Evolutionary conservation across 92 coral and sea anemone species (phyloP).

Genomic region (Phymanthus crucifer): DNA sequence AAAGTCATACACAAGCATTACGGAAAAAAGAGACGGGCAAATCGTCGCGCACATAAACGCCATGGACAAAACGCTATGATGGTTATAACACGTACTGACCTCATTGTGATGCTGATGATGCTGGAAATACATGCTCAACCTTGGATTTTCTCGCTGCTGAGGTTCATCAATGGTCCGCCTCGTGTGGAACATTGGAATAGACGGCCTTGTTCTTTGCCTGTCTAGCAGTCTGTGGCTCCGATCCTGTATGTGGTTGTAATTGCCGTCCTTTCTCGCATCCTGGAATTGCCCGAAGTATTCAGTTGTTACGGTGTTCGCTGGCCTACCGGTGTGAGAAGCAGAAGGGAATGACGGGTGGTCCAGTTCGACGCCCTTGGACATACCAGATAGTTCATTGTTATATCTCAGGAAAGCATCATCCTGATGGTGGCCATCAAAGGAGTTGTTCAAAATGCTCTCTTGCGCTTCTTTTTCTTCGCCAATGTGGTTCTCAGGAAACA

Average conservation of each 20-base stretch:
- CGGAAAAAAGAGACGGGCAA: too few species aligned
- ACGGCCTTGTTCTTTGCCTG: background rate
- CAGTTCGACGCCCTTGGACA: background rate
- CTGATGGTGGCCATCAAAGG: background rate
- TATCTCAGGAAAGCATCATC: background rate
- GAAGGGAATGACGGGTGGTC: background rate
- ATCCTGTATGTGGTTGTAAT: background rate
- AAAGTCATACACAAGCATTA: too few species aligned
- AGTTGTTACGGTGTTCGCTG: too few species aligned
- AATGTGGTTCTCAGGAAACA: background rate
- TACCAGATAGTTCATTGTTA: background rate
- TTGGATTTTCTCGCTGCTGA: background rate
- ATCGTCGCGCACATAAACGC: too few species aligned
- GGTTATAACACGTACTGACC: too few species aligned
- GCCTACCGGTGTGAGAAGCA: background rate
- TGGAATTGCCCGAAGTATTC: background rate
- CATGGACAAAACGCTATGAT: too few species aligned
- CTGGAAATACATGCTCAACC: background rate
- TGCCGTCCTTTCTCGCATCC: background rate
- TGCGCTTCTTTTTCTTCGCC: background rate
- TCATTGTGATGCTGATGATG: background rate
- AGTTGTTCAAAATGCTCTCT: background rate
- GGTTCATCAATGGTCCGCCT: background rate
- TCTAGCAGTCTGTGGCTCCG: background rate
- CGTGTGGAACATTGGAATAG: background rate